Base-by-base conservation (phyloP, 2,888 invertebrate genomes). In the Drosophila histrio region DNA sequence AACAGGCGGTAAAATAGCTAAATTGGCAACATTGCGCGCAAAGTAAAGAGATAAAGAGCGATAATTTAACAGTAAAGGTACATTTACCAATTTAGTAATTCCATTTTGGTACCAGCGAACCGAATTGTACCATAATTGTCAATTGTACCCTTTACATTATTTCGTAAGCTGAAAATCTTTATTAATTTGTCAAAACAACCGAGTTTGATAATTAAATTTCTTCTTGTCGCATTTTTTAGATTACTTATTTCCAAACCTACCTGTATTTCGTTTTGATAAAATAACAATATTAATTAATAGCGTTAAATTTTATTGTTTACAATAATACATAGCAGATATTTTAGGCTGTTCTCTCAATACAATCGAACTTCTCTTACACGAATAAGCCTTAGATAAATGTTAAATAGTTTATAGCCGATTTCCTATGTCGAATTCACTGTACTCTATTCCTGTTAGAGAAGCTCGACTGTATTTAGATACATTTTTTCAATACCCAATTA, bases 261-360 rank as follows among this genome's bases (percentile, higher is more conserved):
- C 9, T 9, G 6, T n/a, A n/a, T n/a, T n/a, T n/a, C n/a, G 3
- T 30, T 30, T 30, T 11, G 2, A 30, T 1, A n/a, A 30, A 30
- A 21, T 19, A 39, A 39, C 1, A 52, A 50, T 32, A 17, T 1
- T 8, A 21, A 15, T 49, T 34, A 47, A 63, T 41, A 38, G 26
- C 19, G 17, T 34, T 52, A 30, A 53, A 30, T 34, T 62, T 72
- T 73, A 63, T 72, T 68, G 17, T 46, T 46, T 11, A 50, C 24
- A 61, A 57, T 72, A 72, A 57, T 50, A 58, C 38, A 30, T 22
- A 50, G 30, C 50, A 30, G 15, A 17, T 39, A 9, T 50, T 21
- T 22, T 30, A 30, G 22, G 11, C 22, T 17, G 13, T 38, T 28
- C 21, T 49, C 41, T 19, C 3, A 22, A 56, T 11, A 19, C 9